These are phyloP conservation scores for Stegostoma tigrinum DNA, from an alignment of 2,113 vertebrate species.

Conservation along the genomic window DNA sequence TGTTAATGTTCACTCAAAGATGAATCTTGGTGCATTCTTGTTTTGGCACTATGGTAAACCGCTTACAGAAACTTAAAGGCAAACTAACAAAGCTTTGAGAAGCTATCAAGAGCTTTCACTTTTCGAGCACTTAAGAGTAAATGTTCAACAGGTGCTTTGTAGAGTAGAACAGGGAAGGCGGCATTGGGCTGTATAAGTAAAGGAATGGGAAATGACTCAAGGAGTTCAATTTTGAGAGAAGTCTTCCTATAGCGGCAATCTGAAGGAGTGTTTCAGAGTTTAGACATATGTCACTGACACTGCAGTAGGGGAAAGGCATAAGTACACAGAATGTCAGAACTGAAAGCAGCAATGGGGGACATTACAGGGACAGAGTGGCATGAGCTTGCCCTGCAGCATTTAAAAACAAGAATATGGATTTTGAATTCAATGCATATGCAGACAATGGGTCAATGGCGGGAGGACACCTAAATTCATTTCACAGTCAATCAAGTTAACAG, in stretches of 20 bases:
- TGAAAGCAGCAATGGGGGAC: neutral
- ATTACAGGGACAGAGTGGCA: neutral
- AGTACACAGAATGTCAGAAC: neutral
- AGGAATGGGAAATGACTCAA: neutral
- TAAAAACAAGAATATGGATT: neutral
- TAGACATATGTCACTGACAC: neutral
- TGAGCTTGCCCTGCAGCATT: neutral
- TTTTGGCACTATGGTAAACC: conserved; percentile 19
- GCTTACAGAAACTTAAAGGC: neutral
- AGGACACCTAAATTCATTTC: neutral
- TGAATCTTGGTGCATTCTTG: neutral
- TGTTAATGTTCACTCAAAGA: neutral
- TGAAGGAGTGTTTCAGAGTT: neutral
- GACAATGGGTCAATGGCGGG: neutral
- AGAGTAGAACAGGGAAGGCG: neutral
- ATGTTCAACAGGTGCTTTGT: neutral
- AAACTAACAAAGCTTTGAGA: neutral
- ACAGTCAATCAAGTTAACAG: neutral
- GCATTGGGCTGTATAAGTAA: neutral
- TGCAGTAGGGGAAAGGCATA: neutral
- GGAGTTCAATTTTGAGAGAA: neutral
- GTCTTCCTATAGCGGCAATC: neutral
- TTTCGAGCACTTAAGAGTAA: neutral
- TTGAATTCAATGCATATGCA: neutral
- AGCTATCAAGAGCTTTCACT: neutral